Evolutionary conservation across 1,140 invertebrate species (phyloP), one percentile per base, ranked within the genome.

Genomic region (Hyles euphorbiae): DNA sequence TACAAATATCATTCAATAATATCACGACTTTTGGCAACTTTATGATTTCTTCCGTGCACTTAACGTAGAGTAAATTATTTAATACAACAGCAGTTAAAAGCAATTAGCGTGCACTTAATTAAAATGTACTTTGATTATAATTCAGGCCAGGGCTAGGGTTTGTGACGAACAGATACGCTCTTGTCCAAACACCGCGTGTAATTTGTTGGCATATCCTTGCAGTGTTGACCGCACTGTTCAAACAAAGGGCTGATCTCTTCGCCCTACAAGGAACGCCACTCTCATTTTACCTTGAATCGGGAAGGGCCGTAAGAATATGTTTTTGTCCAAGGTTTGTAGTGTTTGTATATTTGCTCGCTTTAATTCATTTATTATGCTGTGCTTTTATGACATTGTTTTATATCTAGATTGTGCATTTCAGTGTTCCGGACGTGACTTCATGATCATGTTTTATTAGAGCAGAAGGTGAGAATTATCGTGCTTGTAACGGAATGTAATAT

Each of bases 211-310:
- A 33, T 50, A 58, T 63, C 60, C 61, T 63, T 58, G 50, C 33
- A 36, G 57, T 48, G 58, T 63, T 56, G 63, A 60, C 58, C 56
- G 50, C 45, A 54, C 45, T 53, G 52, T 44, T 45, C 62, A 68
- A 70, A 74, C 65, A 67, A 72, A 68, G 72, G 72, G 70, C 59
- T 68, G 66, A 66, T 69, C 67, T 75, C 70, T 64, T 72, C 61
- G 61, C 65, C 61, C 56, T 64, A 70, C 73, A 71, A 63, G 64
- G 60, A 71, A 71, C 57, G 54, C 64, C 68, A 76, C 70, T 75
- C 63, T 68, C 64, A 68, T 72, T 70, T 72, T 60, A 60, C 73
- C 70, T 75, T 73, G 70, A 67, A 48, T 63, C 62, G 59, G 58
- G 49, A 58, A 47, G 11, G 40, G 8, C 7, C 11, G 50, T 34